These are phyloP conservation scores for Lacerta viridis DNA, from an alignment of 2,797 vertebrate genomes.

Conservation along the genomic window DNA sequence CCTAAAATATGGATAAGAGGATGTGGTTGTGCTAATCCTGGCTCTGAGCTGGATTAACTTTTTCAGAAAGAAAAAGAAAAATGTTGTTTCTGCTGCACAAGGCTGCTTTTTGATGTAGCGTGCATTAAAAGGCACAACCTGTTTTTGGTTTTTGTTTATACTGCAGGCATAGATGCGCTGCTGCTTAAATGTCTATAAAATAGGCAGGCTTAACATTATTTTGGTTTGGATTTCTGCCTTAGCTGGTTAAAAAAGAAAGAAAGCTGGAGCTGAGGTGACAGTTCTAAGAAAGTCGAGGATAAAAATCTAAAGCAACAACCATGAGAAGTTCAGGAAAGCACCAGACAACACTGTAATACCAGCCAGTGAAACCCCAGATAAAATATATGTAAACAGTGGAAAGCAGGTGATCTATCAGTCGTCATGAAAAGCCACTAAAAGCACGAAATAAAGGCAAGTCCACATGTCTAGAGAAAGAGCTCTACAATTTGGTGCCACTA, in stretches of 20 bases:
- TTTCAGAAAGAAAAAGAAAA: constrained; percentile 9
- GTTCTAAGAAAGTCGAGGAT: background rate
- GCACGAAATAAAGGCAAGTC: background rate
- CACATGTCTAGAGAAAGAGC: too few relatives aligned
- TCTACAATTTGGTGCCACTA: too few relatives aligned
- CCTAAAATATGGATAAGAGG: constrained; percentile 22
- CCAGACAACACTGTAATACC: background rate
- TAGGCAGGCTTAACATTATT: background rate
- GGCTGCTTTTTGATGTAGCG: background rate
- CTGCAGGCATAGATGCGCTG: background rate
- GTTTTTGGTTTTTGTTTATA: accelerated
- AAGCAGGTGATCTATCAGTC: background rate
- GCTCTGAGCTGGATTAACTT: constrained; percentile 28
- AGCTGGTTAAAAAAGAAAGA: background rate
- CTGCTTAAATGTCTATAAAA: background rate
- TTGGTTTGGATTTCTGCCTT: background rate
- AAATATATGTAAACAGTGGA: background rate
- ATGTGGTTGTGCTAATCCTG: constrained; percentile 29
- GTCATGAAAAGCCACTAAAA: background rate
- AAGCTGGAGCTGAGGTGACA: background rate
- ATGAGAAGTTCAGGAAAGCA: background rate
- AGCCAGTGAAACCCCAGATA: background rate
- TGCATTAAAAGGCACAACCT: background rate
- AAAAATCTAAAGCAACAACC: background rate
- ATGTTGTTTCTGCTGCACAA: background rate